phyloP scores from a whole-genome alignment of 2,113 vertebrate genomes.

The Neogale vison region DNA sequence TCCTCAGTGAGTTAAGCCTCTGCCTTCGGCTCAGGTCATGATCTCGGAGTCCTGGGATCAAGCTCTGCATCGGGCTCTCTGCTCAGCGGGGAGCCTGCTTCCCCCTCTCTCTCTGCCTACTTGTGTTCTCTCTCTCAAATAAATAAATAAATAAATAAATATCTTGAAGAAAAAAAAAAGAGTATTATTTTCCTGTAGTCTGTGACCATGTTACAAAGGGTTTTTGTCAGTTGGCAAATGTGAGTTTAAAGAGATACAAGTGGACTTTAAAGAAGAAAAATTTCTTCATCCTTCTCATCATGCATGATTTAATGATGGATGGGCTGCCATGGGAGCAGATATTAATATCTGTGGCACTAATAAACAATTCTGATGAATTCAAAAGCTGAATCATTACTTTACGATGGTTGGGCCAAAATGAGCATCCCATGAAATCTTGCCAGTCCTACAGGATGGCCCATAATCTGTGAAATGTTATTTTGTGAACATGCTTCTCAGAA shows the following conservation, averaged over 20 bases:
- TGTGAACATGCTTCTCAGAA: conserved; percentile 43
- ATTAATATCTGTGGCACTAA: neutral
- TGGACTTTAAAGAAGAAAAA: conserved; percentile 8
- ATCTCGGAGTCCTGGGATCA: too few relatives aligned
- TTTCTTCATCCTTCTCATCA: neutral
- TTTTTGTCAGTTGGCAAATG: neutral
- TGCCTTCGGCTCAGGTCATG: too few relatives aligned
- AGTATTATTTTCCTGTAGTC: neutral
- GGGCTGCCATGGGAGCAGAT: neutral
- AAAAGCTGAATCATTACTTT: neutral
- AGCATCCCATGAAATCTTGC: neutral
- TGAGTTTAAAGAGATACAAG: neutral
- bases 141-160: too few relatives aligned
- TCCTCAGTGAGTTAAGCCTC: too few relatives aligned
- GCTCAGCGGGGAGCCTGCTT: too few relatives aligned
- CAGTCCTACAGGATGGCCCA: neutral
- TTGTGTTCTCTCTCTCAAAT: too few relatives aligned
- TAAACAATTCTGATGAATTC: neutral
- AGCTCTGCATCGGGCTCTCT: too few relatives aligned
- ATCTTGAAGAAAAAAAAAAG: neutral
- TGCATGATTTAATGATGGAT: neutral
- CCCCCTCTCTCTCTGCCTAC: too few relatives aligned
- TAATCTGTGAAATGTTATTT: conserved; percentile 54
- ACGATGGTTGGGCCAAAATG: neutral
- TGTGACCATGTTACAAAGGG: neutral